phyloP scores from a whole-genome alignment of 1,140 invertebrate genomes.

The Dysdera silvatica region DNA sequence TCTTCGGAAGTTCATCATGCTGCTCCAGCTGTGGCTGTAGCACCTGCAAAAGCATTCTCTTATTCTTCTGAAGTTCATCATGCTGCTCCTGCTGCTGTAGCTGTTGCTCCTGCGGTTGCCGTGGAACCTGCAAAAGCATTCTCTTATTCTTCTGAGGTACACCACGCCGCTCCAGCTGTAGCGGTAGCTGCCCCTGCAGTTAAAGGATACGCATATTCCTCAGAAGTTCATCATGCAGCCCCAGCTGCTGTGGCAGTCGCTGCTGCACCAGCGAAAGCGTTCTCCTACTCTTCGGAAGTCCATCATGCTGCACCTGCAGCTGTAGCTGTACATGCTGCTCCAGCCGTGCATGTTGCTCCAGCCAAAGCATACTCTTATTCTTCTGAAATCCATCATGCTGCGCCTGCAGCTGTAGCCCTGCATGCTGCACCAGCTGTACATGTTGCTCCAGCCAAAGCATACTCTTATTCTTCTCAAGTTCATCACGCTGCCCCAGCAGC shows the following conservation, averaged over 20 bases:
- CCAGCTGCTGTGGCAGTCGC: neutral
- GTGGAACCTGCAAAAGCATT: neutral
- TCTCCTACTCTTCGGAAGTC: no score
- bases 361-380: no score
- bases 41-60: neutral
- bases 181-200: neutral
- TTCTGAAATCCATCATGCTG: no score
- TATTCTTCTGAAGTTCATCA: conserved; percentile 21
- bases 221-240: conserved; percentile 7
- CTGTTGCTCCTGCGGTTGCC: neutral
- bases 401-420: no score
- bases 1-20: neutral
- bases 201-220: conserved; percentile 12
- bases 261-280: neutral
- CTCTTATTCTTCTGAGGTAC: conserved; percentile 15
- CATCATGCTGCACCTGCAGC: no score
- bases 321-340: no score
- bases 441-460: no score
- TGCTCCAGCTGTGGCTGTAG: neutral
- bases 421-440: no score
- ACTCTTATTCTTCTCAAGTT: no score
- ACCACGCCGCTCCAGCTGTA: conserved; percentile 9
- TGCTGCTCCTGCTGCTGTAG: neutral
- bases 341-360: no score
- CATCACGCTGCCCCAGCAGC: no score